These are phyloP conservation scores for Drosophila bifasciata DNA, from an alignment of 1,140 invertebrate genomes.

Conservation along the genomic window DNA sequence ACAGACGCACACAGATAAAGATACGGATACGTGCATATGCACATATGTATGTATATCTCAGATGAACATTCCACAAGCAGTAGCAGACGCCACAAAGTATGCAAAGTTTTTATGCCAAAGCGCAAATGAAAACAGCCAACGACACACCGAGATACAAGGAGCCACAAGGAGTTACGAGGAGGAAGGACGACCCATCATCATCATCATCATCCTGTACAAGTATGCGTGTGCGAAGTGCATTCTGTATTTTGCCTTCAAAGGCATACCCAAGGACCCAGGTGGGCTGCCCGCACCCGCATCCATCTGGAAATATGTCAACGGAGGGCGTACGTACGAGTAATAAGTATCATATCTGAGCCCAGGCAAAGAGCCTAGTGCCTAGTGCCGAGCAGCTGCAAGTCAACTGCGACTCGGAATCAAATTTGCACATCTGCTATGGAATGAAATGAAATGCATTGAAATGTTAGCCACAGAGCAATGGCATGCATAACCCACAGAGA, in stretches of 20 bases:
- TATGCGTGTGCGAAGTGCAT: slow-evolving; percentile 43
- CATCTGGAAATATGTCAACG: slow-evolving; percentile 72
- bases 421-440: slow-evolving; percentile 70
- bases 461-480: slow-evolving; percentile 68
- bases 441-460: slow-evolving; percentile 70
- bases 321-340: slow-evolving; percentile 73
- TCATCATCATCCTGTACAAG: slow-evolving; percentile 29
- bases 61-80: slow-evolving; percentile 36
- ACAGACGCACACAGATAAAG: slow-evolving; percentile 17
- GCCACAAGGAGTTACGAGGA: background rate
- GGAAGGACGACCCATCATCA: slow-evolving; percentile 2
- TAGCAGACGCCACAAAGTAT: slow-evolving; percentile 69
- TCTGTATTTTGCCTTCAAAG: slow-evolving; percentile 45
- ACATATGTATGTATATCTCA: background rate
- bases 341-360: slow-evolving; percentile 41
- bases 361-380: slow-evolving; percentile 13
- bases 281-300: slow-evolving; percentile 8
- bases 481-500: slow-evolving; percentile 41
- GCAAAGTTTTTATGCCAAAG: slow-evolving; percentile 76
- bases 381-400: slow-evolving; percentile 25
- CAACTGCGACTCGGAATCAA: slow-evolving; percentile 65
- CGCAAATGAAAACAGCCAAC: slow-evolving; percentile 76
- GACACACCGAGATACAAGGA: slow-evolving; percentile 35
- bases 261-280: slow-evolving; percentile 53
- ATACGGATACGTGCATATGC: slow-evolving; percentile 3